A percentile compares a stretch with the other conserved stretches of the same genome.
These are phyloP conservation scores for Antechinus flavipes DNA, from an alignment of 2,113 vertebrate genomes.

Conservation along the genomic window DNA sequence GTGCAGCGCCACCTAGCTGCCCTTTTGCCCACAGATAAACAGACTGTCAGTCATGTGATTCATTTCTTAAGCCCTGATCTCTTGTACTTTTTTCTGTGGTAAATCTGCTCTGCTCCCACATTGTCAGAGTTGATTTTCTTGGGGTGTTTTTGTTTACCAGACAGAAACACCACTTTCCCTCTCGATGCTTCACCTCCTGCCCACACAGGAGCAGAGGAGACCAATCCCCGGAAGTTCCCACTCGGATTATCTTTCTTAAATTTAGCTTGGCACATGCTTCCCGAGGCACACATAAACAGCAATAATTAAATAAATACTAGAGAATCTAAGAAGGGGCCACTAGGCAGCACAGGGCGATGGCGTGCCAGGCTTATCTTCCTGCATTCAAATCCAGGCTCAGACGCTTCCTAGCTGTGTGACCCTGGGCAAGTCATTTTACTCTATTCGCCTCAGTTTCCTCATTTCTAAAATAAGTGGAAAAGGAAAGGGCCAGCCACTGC, in stretches of 20 bases:
- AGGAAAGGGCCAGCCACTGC: neutral
- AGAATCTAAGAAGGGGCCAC: neutral
- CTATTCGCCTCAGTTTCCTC: neutral
- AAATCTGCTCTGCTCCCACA: constrained; percentile 26
- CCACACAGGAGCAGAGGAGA: constrained; percentile 19
- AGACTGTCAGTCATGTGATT: constrained; percentile 50
- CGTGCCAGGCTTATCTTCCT: neutral
- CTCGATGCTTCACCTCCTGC: neutral
- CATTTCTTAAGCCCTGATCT: constrained; percentile 35
- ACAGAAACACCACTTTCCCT: neutral
- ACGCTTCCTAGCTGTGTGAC: no score
- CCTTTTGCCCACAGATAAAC: constrained; percentile 67
- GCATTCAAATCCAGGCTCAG: neutral
- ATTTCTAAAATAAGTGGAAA: neutral
- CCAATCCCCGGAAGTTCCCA: neutral
- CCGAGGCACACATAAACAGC: neutral
- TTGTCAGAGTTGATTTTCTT: constrained; percentile 38
- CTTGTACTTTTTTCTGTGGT: neutral
- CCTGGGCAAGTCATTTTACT: neutral
- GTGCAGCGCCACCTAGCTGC: neutral
- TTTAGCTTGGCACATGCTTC: neutral
- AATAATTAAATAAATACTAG: neutral
- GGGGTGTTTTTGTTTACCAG: constrained; percentile 35
- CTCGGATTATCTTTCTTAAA: neutral
- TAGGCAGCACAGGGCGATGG: neutral